phyloP scores from a whole-genome alignment of 2,113 vertebrate genomes.

The Triplophysa tibetana region DNA sequence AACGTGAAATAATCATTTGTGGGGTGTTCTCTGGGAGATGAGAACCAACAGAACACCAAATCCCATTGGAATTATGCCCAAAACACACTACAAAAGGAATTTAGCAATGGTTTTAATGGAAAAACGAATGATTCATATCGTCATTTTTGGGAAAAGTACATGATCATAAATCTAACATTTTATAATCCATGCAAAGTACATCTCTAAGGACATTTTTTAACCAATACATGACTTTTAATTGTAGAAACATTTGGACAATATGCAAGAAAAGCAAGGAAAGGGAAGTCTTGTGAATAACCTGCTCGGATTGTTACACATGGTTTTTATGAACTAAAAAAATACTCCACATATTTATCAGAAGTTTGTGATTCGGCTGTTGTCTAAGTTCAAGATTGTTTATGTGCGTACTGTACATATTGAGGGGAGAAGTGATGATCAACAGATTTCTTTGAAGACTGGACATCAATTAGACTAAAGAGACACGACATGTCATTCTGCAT shows the following conservation, averaged over 20 bases:
- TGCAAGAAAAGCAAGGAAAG: background rate
- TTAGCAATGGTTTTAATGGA: too few relatives aligned
- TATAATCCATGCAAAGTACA: background rate
- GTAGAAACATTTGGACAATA: too few relatives aligned
- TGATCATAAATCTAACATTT: background rate
- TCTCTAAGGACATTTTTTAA: background rate
- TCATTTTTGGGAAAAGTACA: background rate
- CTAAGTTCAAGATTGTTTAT: background rate
- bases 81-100: too few relatives aligned
- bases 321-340: slow-evolving; percentile 34
- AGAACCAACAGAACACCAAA: too few relatives aligned
- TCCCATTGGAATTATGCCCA: too few relatives aligned
- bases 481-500: too few relatives aligned
- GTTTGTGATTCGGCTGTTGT: slow-evolving; percentile 25
- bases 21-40: too few relatives aligned
- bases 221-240: too few relatives aligned
- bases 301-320: slow-evolving; percentile 6
- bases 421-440: background rate
- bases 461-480: background rate
- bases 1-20: too few relatives aligned
- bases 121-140: too few relatives aligned
- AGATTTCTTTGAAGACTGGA: background rate
- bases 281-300: background rate
- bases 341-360: slow-evolving; percentile 12
- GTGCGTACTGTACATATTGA: background rate